A percentile compares a stretch with the other conserved stretches of the same genome.
Conservation (phyloP, 2,113 vertebrate species). For the Oxygymnocypris stewartii region DNA sequence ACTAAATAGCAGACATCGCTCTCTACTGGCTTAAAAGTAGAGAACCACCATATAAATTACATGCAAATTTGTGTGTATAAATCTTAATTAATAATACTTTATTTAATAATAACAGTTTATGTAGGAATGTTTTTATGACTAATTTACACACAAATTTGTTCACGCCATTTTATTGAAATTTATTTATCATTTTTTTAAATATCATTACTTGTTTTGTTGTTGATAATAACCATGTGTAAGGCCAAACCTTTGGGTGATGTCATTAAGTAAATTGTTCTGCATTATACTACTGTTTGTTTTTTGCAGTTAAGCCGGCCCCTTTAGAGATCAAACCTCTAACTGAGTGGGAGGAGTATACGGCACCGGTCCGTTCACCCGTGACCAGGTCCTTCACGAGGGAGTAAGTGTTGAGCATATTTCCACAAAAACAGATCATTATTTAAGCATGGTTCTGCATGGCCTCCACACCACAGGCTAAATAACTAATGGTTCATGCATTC, state of each 20-base stretch:
- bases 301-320: constrained; percentile 90
- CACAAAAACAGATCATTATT: background rate
- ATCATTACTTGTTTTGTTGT: background rate
- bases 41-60: background rate
- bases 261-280: background rate
- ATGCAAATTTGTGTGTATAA: background rate
- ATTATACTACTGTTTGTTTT: constrained; percentile 49
- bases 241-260: background rate
- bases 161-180: background rate
- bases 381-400: constrained; percentile 96
- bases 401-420: constrained; percentile 79
- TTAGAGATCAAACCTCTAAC: constrained; percentile 93
- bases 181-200: background rate
- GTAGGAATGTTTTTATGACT: background rate
- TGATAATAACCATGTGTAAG: background rate
- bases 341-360: constrained; percentile 93
- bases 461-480: constrained; percentile 23
- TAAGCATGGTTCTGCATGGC: constrained; percentile 41
- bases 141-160: background rate
- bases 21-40: constrained; percentile 28
- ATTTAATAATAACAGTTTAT: background rate
- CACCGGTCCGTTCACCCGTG: constrained; percentile 94
- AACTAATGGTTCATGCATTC: constrained; percentile 73
- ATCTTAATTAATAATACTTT: background rate
- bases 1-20: constrained; percentile 16